Base-by-base conservation (phyloP, 2,797 vertebrate genomes). In the Taenioides sp. region DNA sequence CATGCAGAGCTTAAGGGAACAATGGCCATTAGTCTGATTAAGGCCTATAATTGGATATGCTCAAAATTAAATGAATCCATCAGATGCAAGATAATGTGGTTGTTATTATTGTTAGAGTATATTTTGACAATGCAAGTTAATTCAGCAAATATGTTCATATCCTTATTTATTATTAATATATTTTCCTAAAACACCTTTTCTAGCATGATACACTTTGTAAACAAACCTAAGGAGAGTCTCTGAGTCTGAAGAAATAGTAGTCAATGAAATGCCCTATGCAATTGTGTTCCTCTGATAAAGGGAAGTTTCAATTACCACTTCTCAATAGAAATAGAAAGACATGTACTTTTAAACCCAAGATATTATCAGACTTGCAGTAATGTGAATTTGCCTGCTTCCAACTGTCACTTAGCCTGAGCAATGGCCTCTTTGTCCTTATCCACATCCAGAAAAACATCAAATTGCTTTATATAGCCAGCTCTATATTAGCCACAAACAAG, bases 401-500 rank as follows among this genome's bases (percentile, higher is more conserved):
- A 25, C 25, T 66, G 54, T 69, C 22, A 64, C 20, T 57, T 14
- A 61, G 22, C 22, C 0, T 34, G 49, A 40, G 60, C 67, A 68
- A 7, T 57, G 31, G 37, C n/a, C 43, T n/a, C 47, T 66, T 31
- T 22, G 52, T 73, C 7, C 31, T 4, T 22, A n/a, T 49, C 20
- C 23, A 47, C 61, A 63, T 18, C 27, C 14, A 64, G 52, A 87
- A 70, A 67, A 72, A 60, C 71, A 77, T 78, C 70, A 72, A 40
- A 73, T 64, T 67, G 40, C 70, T 66, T 86, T 76, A 72, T 78
- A 73, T 86, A 74, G 74, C 67, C 72, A 73, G 67, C 67, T 73
- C 78, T 82, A 67, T 75, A 80, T 86, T 78, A 63, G 70, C 62
- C 73, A 78, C 70, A 78, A 84, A 85, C 83, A 80, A 47, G 75